A percentile compares a stretch with the other conserved stretches of the same genome.
Evolutionary conservation across 2,797 vertebrate genomes (phyloP).

Genomic region (Enteromius radiatus): DNA sequence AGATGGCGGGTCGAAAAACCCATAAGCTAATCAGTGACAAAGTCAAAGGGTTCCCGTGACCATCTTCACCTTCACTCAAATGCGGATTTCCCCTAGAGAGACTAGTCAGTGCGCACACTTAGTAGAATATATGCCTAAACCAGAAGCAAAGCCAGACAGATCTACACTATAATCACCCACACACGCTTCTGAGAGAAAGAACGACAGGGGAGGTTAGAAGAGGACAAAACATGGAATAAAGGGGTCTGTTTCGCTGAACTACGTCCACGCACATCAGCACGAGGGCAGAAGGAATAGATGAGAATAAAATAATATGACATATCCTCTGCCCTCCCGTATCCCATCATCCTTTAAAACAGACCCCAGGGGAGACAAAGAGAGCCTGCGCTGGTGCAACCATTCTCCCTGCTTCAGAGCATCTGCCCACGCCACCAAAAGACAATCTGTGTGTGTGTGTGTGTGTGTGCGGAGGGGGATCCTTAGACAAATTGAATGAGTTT

Average conservation of each 20-base stretch:
- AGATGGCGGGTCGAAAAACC: constrained; percentile 14
- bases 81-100: constrained; percentile 10
- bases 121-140: constrained; percentile 24
- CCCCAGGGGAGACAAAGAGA: constrained; percentile 27
- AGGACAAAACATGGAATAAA: constrained; percentile 20
- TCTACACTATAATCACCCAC: constrained; percentile 26
- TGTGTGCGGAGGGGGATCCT: constrained; percentile 4
- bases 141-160: constrained; percentile 30
- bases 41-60: constrained; percentile 1
- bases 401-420: constrained; percentile 48
- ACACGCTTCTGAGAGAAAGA: constrained; percentile 24
- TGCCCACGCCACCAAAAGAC: constrained; percentile 48
- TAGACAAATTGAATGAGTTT: constrained; percentile 51
- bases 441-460: constrained; percentile 30
- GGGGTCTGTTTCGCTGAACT: constrained; percentile 33
- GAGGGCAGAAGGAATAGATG: constrained; percentile 25
- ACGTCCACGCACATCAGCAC: constrained; percentile 30
- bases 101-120: constrained; percentile 22
- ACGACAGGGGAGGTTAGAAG: constrained; percentile 24
- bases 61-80: not conserved
- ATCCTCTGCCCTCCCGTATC: constrained; percentile 43
- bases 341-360: constrained; percentile 49
- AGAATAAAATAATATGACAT: constrained; percentile 44
- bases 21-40: constrained; percentile 33
- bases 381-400: constrained; percentile 20